Conservation (phyloP, 1,140 invertebrate genomes). For the Cydia splendana region DNA sequence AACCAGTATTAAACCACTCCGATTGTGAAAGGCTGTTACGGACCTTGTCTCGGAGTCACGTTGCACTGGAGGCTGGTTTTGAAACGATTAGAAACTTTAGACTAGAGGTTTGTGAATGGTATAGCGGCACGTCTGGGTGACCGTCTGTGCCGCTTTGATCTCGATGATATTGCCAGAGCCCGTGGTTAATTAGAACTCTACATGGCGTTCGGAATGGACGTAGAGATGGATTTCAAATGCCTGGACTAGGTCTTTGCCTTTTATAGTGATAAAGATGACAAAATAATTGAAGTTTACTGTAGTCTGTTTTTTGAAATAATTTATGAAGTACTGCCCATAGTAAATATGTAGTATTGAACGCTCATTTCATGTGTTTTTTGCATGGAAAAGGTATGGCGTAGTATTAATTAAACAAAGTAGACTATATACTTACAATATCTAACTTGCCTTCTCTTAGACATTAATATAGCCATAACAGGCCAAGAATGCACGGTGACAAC, state of each 20-base stretch:
- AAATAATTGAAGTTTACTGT: background rate
- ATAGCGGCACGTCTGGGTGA: slow-evolving; percentile 55
- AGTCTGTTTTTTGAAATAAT: too few species aligned
- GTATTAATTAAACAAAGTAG: too few species aligned
- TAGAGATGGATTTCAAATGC: slow-evolving; percentile 10
- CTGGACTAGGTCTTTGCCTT: background rate
- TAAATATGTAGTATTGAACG: too few species aligned
- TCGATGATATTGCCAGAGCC: slow-evolving; percentile 39
- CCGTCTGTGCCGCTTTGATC: slow-evolving; percentile 62
- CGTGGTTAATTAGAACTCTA: slow-evolving; percentile 57
- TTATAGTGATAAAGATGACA: background rate
- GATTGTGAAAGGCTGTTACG: background rate
- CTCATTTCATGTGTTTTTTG: too few species aligned
- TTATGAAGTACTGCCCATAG: too few species aligned
- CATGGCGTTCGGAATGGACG: slow-evolving; percentile 34
- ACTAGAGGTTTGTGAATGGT: slow-evolving; percentile 6
- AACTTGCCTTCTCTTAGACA: too few species aligned
- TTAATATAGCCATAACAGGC: too few species aligned
- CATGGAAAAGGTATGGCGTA: background rate
- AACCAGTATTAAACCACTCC: background rate
- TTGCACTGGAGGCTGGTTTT: background rate
- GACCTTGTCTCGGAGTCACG: background rate
- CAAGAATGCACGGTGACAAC: too few species aligned
- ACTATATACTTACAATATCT: too few species aligned
- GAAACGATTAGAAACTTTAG: background rate